Evolutionary conservation across 2,797 vertebrate genomes (phyloP).

Genomic region (Centropyge bicolor): DNA sequence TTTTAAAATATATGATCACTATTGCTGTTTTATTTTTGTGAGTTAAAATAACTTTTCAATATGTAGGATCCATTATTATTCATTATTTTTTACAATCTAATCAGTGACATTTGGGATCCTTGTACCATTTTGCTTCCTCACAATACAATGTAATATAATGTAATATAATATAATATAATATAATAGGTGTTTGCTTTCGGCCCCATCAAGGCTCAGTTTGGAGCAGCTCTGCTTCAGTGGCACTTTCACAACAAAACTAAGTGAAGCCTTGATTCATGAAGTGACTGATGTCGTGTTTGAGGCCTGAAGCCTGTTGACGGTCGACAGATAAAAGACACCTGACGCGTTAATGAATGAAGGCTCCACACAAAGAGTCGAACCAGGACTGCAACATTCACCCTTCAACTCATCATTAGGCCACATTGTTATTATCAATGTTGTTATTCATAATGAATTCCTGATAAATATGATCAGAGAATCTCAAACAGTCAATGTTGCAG

Average conservation of each 20-base stretch:
- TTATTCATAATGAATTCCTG: not conserved
- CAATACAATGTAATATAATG: no score
- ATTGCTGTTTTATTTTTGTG: no score
- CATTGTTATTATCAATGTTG: not conserved
- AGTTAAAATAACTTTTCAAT: no score
- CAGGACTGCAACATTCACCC: not conserved
- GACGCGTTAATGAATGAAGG: not conserved
- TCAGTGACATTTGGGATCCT: no score
- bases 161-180: no score
- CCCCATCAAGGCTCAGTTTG: no score
- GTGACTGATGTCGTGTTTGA: not conserved
- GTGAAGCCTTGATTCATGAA: slow-evolving; percentile 6
- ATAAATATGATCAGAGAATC: not conserved
- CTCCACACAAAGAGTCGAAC: not conserved
- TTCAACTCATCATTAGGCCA: no score
- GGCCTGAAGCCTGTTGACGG: not conserved
- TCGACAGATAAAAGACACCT: not conserved
- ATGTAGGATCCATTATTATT: no score
- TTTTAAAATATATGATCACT: no score
- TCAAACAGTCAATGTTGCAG: not conserved
- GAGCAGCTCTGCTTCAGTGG: not conserved
- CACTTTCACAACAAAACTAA: slow-evolving; percentile 24
- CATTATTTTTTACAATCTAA: no score
- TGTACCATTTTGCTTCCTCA: no score
- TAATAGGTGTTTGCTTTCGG: no score